These are phyloP conservation scores for Alitta virens DNA, from an alignment of 2,888 invertebrate species.

Conservation along the genomic window DNA sequence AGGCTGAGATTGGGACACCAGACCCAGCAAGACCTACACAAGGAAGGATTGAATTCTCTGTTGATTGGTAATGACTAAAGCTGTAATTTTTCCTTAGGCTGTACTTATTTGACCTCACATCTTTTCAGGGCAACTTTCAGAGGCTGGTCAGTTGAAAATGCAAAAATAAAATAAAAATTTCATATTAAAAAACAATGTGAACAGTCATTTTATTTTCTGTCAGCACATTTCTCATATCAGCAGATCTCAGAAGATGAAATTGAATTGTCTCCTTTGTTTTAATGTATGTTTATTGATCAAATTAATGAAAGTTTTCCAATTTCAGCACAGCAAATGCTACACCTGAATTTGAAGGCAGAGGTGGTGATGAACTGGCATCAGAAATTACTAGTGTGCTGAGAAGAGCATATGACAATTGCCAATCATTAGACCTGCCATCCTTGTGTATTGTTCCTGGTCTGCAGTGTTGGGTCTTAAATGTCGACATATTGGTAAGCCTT, in stretches of 20 bases:
- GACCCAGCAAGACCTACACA: slow-evolving; percentile 70
- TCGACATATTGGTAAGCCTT: slow-evolving; percentile 78
- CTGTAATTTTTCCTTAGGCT: too few relatives aligned
- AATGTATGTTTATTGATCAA: too few relatives aligned
- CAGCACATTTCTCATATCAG: too few relatives aligned
- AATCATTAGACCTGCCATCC: slow-evolving; percentile 74
- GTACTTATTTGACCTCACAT: too few relatives aligned
- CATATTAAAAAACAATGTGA: too few relatives aligned
- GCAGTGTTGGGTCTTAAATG: slow-evolving; percentile 91
- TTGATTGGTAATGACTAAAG: slow-evolving; percentile 82
- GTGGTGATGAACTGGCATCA: slow-evolving; percentile 85
- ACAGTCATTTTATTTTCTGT: too few relatives aligned
- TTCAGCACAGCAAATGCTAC: slow-evolving; percentile 92
- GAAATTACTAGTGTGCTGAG: slow-evolving; percentile 78
- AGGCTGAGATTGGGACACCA: slow-evolving; percentile 68
- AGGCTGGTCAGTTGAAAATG: too few relatives aligned
- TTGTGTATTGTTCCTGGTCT: slow-evolving; percentile 80
- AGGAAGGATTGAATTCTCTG: slow-evolving; percentile 91
- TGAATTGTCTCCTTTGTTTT: too few relatives aligned
- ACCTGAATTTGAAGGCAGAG: slow-evolving; percentile 93
- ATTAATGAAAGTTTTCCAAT: slow-evolving; percentile 2
- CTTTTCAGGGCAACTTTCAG: too few relatives aligned
- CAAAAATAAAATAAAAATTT: too few relatives aligned
- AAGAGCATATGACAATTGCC: slow-evolving; percentile 75
- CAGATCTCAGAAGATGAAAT: too few relatives aligned